Base-by-base conservation (phyloP, 1,140 invertebrate species). In the Drosophila quadrilineata region DNA sequence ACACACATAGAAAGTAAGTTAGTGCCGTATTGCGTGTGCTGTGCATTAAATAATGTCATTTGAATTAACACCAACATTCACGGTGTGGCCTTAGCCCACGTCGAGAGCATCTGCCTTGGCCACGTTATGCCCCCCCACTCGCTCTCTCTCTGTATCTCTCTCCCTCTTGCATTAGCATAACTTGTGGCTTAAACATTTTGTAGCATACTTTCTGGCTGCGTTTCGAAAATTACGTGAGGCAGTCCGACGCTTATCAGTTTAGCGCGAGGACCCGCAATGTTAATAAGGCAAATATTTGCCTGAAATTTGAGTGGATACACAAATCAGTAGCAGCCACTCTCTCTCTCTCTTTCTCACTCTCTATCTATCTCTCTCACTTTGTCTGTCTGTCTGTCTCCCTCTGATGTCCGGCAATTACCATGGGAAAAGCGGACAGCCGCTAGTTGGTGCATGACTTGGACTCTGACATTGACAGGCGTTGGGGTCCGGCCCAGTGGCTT, bases 11-110 rank as follows among this genome's bases (percentile, higher is more conserved):
- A 40, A 5, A 31, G 9, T 24, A 16, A 29, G 5, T 53, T 31
- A 31, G 26, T n/a, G 22, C 46, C n/a, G 10, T 26, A 41, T 70
- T 74, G 65, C 71, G 76, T 84, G 77, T 77, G 65, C 79, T 67
- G 56, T 71, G 77, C 77, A 85, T 84, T 84, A 84, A 84, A 84
- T 84, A 84, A 84, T 84, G 79, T 77, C 73, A 66, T 84, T 84
- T 53, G 77, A 77, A 77, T 84, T 84, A 84, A 85, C 77, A 85
- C 77, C 70, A 63, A 49, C 56, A 43, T 40, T 36, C 26, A 66
- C n/a, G n/a, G n/a, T n/a, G 28, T 21, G 28, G 16, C 14, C 35
- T 24, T 21, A 4, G 10, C 14, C 3, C 24, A n/a, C n/a, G n/a
- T n/a, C n/a, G n/a, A n/a, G n/a, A n/a, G n/a, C n/a, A n/a, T n/a